Percentiles rank a stretch among this genome's conserved stretches.
Conservation (phyloP, 2,797 vertebrate species). For the Sphenodon punctatus region DNA sequence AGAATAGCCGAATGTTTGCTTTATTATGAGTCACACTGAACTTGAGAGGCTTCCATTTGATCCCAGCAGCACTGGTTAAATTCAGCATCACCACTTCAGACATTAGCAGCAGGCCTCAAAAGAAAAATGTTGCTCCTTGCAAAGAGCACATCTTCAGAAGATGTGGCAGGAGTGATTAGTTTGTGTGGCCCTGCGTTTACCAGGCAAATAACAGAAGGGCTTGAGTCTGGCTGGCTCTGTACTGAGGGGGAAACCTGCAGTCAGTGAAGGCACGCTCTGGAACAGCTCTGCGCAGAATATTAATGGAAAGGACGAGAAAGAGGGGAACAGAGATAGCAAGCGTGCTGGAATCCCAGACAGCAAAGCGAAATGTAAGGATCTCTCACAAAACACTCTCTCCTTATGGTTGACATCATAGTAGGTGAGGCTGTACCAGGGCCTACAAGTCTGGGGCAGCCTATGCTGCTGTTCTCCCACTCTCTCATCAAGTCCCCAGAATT, state of each 20-base stretch:
- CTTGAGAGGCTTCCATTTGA: background rate
- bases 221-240: background rate
- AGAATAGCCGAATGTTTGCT: conserved; percentile 10
- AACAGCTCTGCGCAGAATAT: background rate
- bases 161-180: background rate
- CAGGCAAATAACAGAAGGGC: background rate
- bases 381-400: too few relatives aligned
- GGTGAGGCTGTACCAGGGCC: too few relatives aligned
- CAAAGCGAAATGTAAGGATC: too few relatives aligned
- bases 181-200: background rate
- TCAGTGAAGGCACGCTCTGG: background rate
- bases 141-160: background rate
- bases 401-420: too few relatives aligned
- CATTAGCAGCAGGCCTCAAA: background rate
- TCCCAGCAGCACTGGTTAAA: background rate
- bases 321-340: too few relatives aligned
- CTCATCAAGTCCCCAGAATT: too few relatives aligned
- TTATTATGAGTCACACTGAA: background rate
- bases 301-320: background rate
- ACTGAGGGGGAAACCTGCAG: background rate
- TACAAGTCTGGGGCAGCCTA: too few relatives aligned
- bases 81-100: background rate
- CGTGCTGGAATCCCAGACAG: too few relatives aligned
- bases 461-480: too few relatives aligned
- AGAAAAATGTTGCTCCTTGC: background rate